A percentile compares a stretch with the other conserved stretches of the same genome.
Evolutionary conservation across 1,140 invertebrate genomes (phyloP).

Genomic region (Drosophila sechellia): DNA sequence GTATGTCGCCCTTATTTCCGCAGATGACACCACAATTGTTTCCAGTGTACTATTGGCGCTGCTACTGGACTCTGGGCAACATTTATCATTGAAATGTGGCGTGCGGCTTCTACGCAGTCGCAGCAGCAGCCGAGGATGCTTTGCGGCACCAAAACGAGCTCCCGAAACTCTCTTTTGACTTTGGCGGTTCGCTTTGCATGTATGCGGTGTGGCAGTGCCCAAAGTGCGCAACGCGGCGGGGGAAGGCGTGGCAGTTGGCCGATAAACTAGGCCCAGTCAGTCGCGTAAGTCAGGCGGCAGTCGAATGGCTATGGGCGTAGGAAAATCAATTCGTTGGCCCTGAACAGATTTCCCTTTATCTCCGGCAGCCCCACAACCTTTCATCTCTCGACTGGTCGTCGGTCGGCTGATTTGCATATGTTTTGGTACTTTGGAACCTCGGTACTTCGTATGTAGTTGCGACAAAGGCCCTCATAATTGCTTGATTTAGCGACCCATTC

Average conservation of each 20-base stretch:
- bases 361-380: not conserved
- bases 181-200: conserved; percentile 79
- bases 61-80: conserved; percentile 53
- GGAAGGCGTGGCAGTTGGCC: conserved; percentile 53
- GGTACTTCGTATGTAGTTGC: conserved; percentile 23
- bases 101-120: conserved; percentile 72
- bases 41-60: conserved; percentile 10
- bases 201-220: conserved; percentile 35
- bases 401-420: conserved; percentile 72
- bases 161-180: conserved; percentile 71
- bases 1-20: too few relatives aligned
- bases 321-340: conserved; percentile 74
- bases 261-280: conserved; percentile 69
- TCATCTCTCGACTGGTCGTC: conserved; percentile 7
- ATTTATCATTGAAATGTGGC: conserved; percentile 83
- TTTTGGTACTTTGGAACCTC: conserved; percentile 36
- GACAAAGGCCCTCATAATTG: conserved; percentile 82
- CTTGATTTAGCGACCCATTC: conserved; percentile 81
- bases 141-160: conserved; percentile 81
- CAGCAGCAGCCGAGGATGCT: conserved; percentile 48
- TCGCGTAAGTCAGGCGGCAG: conserved; percentile 70
- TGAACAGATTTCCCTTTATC: conserved; percentile 70
- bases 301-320: conserved; percentile 51
- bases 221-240: conserved; percentile 5
- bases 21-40: not conserved